Evolutionary conservation across 2,113 vertebrate genomes (phyloP).

Genomic region (Scomber colias): DNA sequence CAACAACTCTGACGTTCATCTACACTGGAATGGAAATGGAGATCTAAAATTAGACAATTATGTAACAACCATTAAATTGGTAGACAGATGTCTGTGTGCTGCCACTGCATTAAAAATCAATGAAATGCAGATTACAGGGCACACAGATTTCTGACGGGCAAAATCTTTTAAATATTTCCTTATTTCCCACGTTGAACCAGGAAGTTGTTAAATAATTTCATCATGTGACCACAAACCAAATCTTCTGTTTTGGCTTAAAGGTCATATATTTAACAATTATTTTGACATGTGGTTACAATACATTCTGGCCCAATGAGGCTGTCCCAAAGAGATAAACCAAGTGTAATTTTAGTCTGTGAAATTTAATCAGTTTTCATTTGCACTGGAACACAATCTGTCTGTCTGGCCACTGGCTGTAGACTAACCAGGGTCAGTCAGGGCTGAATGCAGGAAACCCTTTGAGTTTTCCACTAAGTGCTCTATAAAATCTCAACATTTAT

Average conservation of each 20-base stretch:
- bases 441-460: conserved; percentile 44
- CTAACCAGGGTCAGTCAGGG: conserved; percentile 27
- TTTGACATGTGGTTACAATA: conserved; percentile 33
- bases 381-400: conserved; percentile 51
- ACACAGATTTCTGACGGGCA: neutral
- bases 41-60: conserved; percentile 26
- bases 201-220: conserved; percentile 25
- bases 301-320: neutral
- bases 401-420: conserved; percentile 42
- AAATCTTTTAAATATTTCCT: conserved; percentile 2
- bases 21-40: conserved; percentile 9
- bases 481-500: conserved; percentile 30
- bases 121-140: conserved; percentile 21
- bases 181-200: conserved; percentile 4
- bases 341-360: neutral
- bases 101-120: conserved; percentile 28
- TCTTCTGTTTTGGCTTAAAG: conserved; percentile 12
- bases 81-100: neutral
- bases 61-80: conserved; percentile 32
- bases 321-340: conserved; percentile 18
- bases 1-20: neutral
- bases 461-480: conserved; percentile 26
- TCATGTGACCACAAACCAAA: conserved; percentile 15
- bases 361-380: conserved; percentile 56
- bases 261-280: conserved; percentile 45